Percentiles rank a stretch among this genome's conserved stretches.
Conservation (phyloP, 2,797 vertebrate genomes). For the Carduelis carduelis region DNA sequence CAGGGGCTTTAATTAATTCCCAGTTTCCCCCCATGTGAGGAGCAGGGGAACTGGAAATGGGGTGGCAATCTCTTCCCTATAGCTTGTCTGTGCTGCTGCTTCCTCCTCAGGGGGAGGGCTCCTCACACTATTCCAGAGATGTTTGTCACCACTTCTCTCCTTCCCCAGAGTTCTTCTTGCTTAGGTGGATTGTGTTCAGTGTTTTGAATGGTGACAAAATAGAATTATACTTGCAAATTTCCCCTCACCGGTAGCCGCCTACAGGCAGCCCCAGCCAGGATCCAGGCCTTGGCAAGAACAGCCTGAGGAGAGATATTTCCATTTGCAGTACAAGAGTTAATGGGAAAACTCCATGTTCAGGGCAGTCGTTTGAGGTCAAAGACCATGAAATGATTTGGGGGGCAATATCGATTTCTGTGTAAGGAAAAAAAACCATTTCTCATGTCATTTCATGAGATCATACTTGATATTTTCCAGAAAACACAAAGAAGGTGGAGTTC, state of each 20-base stretch:
- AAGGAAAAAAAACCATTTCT: not conserved
- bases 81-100: not conserved
- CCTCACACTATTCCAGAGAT: not conserved
- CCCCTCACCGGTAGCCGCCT: not conserved
- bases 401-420: not conserved
- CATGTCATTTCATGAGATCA: not conserved
- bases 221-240: constrained; percentile 39
- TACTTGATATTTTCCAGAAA: not conserved
- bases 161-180: not conserved
- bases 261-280: not conserved
- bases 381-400: not conserved
- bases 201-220: not conserved
- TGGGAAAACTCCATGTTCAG: not conserved
- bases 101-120: not conserved
- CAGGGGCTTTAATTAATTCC: not conserved
- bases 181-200: not conserved
- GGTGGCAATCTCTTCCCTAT: not conserved
- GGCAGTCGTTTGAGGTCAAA: not conserved
- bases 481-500: not conserved
- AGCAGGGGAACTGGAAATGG: not conserved
- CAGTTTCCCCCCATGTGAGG: fast-evolving
- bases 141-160: not conserved
- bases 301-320: not conserved
- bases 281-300: constrained; percentile 8
- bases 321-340: constrained; percentile 33